Base-by-base conservation (phyloP, 2,888 invertebrate genomes). In the Anaspis maculata region DNA sequence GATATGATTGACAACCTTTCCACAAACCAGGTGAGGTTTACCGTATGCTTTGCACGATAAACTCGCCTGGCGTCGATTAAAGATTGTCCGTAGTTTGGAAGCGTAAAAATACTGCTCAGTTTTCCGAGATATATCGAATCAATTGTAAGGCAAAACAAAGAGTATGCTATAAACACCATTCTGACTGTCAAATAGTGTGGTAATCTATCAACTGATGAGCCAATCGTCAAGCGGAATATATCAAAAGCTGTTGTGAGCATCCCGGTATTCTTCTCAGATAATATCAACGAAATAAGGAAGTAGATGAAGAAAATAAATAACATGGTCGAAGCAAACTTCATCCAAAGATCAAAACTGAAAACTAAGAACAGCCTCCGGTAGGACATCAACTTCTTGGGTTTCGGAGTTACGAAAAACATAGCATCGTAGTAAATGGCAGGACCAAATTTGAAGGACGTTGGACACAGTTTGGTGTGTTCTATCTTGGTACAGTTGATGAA, bases 401-500 rank as follows among this genome's bases (percentile, higher is more conserved):
- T 46, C 1, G 30, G 33, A 1, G 19, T 14, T 5, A 28, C 26
- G 13, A 42, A 33, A 15, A 32, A 13, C 2, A 43, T 13, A 15
- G 26, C 15, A 14, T 48, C 49, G 2, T 41, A 32, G 15, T 40
- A 44, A 4, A 49, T 19, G 24, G 44, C 26, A 2, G 45, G 41
- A 2, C 50, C 50, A 15, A 41, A 43, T 27, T 39, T 19, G 10
- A 19, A 5, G 19, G 9, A 6, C 19, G 19, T 9, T 9, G 5
- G 5, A 9, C 5, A 19, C 9, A 19, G 5, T 9, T 5, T 9
- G 5, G n/a, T n/a, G n/a, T n/a, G n/a, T n/a, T n/a, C n/a, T n/a
- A n/a, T n/a, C n/a, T n/a, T n/a, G n/a, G n/a, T n/a, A n/a, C n/a
- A 19, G 13, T 48, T 47, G 40, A 48, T 50, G 10, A 41, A 44